These are phyloP conservation scores for Rhinella marina DNA, from an alignment of 2,797 vertebrate genomes.

Conservation along the genomic window DNA sequence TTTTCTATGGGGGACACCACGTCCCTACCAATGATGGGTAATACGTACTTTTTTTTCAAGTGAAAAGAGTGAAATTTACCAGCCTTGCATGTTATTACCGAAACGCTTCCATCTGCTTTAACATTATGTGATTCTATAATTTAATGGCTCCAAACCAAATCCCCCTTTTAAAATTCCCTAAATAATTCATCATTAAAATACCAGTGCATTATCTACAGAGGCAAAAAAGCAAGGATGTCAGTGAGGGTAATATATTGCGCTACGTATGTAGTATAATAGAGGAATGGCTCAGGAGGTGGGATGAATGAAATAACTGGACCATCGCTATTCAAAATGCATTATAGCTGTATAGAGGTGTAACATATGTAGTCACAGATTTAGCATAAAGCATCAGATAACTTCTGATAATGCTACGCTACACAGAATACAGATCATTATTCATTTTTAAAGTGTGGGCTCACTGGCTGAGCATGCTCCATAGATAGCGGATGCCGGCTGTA, in stretches of 20 bases:
- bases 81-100: not conserved
- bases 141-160: not conserved
- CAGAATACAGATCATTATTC: too few relatives aligned
- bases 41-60: not conserved
- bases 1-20: too few relatives aligned
- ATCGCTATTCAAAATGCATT: not conserved
- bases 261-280: not conserved
- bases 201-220: not conserved
- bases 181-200: conserved; percentile 2
- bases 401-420: too few relatives aligned
- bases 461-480: too few relatives aligned
- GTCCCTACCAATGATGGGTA: too few relatives aligned
- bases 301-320: not conserved
- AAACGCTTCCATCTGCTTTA: not conserved
- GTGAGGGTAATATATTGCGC: not conserved
- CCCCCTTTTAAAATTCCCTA: not conserved
- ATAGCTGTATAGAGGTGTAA: not conserved
- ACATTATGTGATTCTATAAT: not conserved
- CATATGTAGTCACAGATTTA: not conserved
- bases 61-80: not conserved
- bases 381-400: not conserved
- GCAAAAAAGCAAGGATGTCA: not conserved
- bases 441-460: too few relatives aligned
- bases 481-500: too few relatives aligned
- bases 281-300: not conserved